Conservation (phyloP, 2,113 vertebrate genomes). For the Pollachius pollachius region DNA sequence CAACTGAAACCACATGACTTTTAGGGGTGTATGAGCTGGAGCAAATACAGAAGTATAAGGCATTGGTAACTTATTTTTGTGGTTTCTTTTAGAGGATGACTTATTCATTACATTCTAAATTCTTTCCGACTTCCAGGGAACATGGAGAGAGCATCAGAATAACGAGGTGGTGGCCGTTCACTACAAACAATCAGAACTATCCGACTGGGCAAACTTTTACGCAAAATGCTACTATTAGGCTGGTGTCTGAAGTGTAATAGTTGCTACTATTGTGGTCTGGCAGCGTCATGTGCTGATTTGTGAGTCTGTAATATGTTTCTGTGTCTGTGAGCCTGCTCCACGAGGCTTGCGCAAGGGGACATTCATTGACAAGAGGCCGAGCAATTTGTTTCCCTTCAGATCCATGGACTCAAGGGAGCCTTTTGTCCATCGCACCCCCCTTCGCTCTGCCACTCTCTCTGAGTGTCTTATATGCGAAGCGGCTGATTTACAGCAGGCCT, state of each 20-base stretch:
- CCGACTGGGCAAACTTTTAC: too few species aligned
- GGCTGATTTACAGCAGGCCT: conserved; percentile 50
- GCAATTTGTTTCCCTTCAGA: conserved; percentile 21
- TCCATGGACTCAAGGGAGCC: conserved; percentile 25
- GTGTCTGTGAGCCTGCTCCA: conserved; percentile 11
- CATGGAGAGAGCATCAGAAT: too few species aligned
- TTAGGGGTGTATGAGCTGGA: too few species aligned
- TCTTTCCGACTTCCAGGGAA: too few species aligned
- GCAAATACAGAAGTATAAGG: too few species aligned
- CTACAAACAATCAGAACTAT: too few species aligned
- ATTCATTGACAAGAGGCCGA: conserved; percentile 35
- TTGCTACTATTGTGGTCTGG: conserved; percentile 14
- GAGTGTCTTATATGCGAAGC: conserved; percentile 13
- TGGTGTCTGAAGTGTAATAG: neutral
- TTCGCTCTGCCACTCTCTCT: conserved; percentile 25
- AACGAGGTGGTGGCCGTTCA: too few species aligned
- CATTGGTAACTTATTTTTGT: too few species aligned
- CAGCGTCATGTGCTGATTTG: neutral
- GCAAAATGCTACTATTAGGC: too few species aligned
- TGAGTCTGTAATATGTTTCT: neutral
- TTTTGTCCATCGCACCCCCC: conserved; percentile 42
- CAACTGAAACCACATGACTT: too few species aligned
- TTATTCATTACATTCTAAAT: too few species aligned
- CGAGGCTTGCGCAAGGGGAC: conserved; percentile 14
- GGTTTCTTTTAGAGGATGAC: too few species aligned